Base-by-base conservation (phyloP, 2,113 vertebrate genomes). In the Sander vitreus region DNA sequence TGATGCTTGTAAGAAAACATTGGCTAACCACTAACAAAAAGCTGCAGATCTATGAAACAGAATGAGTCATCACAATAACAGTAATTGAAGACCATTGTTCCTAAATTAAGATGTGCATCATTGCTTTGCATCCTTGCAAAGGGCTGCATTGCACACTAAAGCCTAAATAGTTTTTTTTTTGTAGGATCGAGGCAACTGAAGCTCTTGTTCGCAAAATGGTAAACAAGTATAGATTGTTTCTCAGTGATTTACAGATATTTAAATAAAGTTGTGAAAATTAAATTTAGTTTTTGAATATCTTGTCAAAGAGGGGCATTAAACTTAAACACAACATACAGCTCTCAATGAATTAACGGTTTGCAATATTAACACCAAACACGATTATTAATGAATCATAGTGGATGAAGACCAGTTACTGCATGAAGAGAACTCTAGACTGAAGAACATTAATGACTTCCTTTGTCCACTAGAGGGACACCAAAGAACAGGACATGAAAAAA, bases 401-500 rank as follows among this genome's bases (percentile, higher is more conserved):
- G 10, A 60, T 68, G 25, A 27, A 59, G 18, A 33, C 2, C n/a
- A 19, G 9, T 27, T 27, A 62, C 4, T 23, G 18, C 19, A 33
- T 25, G 33, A 57, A 15, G 36, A 76, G 8, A 39, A 43, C 10
- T 51, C 4, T 6, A 10, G 6, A 27, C 14, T 1, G 10, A 53
- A 25, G n/a, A 73, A 23, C 19, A 77, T 63, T 8, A 14, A 68
- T 67, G 1, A 66, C 76, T 14, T 72, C 3, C 2, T 82, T 58
- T 66, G 84, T 83, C 91, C 91, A 93, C 92, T 88, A 93, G 91
- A 85, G 91, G 91, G 92, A 89, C 50, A 76, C 54, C 50, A 76
- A 67, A 63, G 18, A 48, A 58, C 57, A 55, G 0, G 11, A 80
- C 2, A 69, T 23, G 21, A 47, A 9, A 25, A 53, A 18, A 12